Evolutionary conservation across 2,113 vertebrate species (phyloP).

Genomic region (Hippocampus guttulatus): DNA sequence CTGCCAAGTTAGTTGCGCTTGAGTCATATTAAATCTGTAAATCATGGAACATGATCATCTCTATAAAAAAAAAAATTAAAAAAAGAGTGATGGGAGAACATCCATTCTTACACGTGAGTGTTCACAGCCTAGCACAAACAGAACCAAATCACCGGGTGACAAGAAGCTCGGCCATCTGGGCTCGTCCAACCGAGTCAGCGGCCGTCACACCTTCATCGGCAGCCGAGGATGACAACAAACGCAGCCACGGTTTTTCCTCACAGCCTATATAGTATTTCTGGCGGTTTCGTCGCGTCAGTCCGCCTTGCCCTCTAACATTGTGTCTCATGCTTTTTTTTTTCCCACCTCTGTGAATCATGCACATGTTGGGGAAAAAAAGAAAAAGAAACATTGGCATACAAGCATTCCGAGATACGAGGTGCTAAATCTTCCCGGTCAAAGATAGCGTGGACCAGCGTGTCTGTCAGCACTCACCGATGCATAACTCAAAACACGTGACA

Average conservation of each 20-base stretch:
- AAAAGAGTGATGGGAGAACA: neutral
- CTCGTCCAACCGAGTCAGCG: conserved; percentile 38
- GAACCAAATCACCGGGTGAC: conserved; percentile 44
- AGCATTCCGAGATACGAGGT: conserved; percentile 21
- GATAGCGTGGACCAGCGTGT: conserved; percentile 29
- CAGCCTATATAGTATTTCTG: conserved; percentile 45
- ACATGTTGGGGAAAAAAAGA: conserved; percentile 6
- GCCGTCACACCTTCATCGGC: conserved; percentile 36
- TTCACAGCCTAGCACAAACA: conserved; percentile 17
- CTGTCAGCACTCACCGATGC: conserved; percentile 32
- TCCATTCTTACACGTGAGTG: neutral
- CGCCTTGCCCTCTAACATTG: conserved; percentile 36
- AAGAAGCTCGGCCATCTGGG: conserved; percentile 50
- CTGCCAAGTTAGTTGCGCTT: neutral
- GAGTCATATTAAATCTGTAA: neutral
- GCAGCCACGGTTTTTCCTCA: conserved; percentile 29
- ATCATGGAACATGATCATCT: too few relatives aligned
- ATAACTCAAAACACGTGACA: conserved; percentile 43
- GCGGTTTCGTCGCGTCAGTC: conserved; percentile 51
- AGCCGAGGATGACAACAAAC: neutral
- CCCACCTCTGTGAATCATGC: conserved; percentile 9
- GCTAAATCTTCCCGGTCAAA: conserved; percentile 38
- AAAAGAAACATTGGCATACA: neutral
- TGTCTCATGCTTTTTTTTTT: conserved; percentile 19
- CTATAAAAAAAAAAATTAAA: neutral